Evolutionary conservation across 2,113 vertebrate genomes (phyloP).

Genomic region (Apeltes quadracus): DNA sequence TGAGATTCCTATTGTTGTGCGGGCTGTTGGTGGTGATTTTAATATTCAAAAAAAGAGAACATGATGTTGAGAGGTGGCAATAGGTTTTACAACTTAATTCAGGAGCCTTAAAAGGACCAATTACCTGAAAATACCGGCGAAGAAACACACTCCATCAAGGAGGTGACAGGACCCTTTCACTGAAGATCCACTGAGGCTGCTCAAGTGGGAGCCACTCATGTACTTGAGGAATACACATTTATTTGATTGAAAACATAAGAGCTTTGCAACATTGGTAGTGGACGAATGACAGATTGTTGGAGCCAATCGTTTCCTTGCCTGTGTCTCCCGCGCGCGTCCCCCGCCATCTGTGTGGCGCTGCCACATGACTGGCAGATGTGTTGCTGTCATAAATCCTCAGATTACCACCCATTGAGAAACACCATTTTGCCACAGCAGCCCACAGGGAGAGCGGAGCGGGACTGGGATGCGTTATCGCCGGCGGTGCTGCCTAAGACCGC

Average conservation of each 20-base stretch:
- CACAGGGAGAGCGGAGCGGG: slow-evolving; percentile 29
- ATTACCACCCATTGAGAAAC: slow-evolving; percentile 65
- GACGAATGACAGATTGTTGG: slow-evolving; percentile 48
- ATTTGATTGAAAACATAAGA: slow-evolving; percentile 41
- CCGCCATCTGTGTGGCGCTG: slow-evolving; percentile 65
- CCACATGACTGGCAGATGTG: slow-evolving; percentile 68
- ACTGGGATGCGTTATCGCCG: slow-evolving; percentile 34
- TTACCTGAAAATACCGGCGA: not conserved
- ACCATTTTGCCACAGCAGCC: slow-evolving; percentile 40
- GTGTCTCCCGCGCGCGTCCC: slow-evolving; percentile 45
- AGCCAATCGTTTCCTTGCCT: slow-evolving; percentile 38
- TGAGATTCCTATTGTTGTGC: slow-evolving; percentile 42
- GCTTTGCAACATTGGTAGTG: slow-evolving; percentile 36
- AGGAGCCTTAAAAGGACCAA: not conserved
- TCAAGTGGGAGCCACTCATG: slow-evolving; percentile 1
- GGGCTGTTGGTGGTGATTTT: slow-evolving; percentile 16
- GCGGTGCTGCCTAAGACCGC: slow-evolving; percentile 14
- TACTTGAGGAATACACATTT: slow-evolving; percentile 25
- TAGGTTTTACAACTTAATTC: not conserved
- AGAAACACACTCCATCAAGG: not conserved
- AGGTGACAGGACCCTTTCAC: not conserved
- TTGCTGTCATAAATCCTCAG: slow-evolving; percentile 71
- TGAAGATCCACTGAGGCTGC: not conserved
- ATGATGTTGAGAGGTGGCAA: not conserved
- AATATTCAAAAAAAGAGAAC: not conserved